Evolutionary conservation across 1,140 invertebrate genomes (phyloP).

Genomic region (Phenacoccus solenopsis): DNA sequence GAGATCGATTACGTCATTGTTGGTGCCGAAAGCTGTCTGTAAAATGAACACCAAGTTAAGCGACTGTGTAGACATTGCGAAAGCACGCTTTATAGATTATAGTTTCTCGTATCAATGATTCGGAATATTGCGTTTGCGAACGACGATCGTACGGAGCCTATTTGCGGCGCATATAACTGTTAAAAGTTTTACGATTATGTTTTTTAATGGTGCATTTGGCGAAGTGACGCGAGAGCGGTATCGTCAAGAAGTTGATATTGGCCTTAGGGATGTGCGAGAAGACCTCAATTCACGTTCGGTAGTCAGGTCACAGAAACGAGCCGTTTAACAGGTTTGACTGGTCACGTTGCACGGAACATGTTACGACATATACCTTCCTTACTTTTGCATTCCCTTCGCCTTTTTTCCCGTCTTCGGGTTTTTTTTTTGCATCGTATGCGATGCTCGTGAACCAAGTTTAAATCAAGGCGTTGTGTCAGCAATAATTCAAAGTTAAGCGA

Average conservation of each 20-base stretch:
- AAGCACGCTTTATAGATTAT: too few species aligned
- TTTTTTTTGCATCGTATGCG: too few species aligned
- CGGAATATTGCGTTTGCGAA: background rate
- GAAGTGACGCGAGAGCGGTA: background rate
- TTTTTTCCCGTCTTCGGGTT: background rate
- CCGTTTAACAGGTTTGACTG: conserved; percentile 11
- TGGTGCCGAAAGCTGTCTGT: too few species aligned
- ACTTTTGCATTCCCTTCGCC: background rate
- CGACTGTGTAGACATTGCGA: too few species aligned
- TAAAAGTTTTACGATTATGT: background rate
- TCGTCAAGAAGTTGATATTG: background rate
- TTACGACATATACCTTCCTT: background rate
- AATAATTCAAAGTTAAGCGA: too few species aligned
- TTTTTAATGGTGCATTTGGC: background rate
- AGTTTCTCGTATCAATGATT: too few species aligned
- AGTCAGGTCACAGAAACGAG: conserved; percentile 6
- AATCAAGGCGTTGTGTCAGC: too few species aligned
- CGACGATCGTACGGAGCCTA: too few species aligned
- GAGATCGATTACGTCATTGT: too few species aligned
- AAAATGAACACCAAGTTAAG: too few species aligned
- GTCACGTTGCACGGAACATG: background rate
- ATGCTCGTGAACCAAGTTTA: too few species aligned
- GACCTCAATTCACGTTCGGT: conserved; percentile 1
- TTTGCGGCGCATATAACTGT: background rate
- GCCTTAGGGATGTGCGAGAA: background rate